Conservation (phyloP, 2,797 vertebrate genomes). For the Moxostoma hubbsi region DNA sequence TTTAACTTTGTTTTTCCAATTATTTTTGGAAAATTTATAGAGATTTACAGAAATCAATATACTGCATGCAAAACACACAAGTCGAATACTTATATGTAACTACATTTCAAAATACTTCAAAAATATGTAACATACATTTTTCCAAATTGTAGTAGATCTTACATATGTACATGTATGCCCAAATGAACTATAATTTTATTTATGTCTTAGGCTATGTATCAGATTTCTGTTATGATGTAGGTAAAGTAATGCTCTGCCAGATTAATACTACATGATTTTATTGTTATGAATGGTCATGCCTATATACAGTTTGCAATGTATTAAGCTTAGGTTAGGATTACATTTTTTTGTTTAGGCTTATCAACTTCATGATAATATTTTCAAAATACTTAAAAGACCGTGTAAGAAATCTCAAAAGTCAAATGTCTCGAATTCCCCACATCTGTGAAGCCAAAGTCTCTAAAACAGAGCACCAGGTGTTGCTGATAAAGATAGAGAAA, state of each 20-base stretch:
- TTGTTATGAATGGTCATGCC: background rate
- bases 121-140: too few species aligned
- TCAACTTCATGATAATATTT: constrained; percentile 36
- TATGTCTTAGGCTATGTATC: too few species aligned
- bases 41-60: too few species aligned
- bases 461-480: constrained; percentile 64
- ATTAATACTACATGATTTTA: background rate
- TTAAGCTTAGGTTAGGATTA: background rate
- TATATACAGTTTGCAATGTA: background rate
- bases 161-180: too few species aligned
- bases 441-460: constrained; percentile 66
- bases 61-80: too few species aligned
- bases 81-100: too few species aligned
- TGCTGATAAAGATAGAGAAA: constrained; percentile 67
- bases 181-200: too few species aligned
- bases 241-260: background rate
- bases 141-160: too few species aligned
- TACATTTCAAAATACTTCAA: too few species aligned
- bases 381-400: constrained; percentile 59
- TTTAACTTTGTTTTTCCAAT: background rate
- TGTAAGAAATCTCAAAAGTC: constrained; percentile 60
- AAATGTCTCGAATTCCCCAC: constrained; percentile 66
- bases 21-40: too few species aligned
- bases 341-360: background rate
- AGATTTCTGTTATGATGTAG: too few species aligned